Base-by-base conservation (phyloP, 2,888 invertebrate species). In the Mythimna albipuncta region DNA sequence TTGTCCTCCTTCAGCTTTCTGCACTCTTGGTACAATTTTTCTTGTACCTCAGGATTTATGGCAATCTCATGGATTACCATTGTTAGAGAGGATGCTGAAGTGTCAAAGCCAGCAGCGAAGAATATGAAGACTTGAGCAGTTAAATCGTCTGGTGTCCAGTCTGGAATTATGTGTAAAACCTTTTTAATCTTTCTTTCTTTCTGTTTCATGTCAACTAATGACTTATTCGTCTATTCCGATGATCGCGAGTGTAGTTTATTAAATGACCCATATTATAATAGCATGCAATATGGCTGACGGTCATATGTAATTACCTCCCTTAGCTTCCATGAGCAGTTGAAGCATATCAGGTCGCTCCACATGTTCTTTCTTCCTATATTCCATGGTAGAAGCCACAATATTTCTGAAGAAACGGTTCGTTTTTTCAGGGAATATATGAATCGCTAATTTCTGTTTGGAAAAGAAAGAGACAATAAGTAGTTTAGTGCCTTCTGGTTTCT, bases 301-400 rank as follows among this genome's bases (percentile, higher is more conserved):
- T 26, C n/a, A 1, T 64, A 7, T 0, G 21, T 21, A 19, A 19
- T 67, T 85, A 94, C 94, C 95, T 88, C 89, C 93, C 26, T 90
- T 87, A 19, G 93, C 91, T 71, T 97, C 96, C 93, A 97, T 93
- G 19, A 97, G 80, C 2, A 97, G 83, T 70, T 97, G 96, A 13
- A 97, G 94, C 97, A 97, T 97, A 82, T 97, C 97, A 0, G 96
- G 96, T 70, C 97, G 87, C 3, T 95, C 90, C 7, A 97, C 93
- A 0, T 93, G 93, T 50, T 96, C 89, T 52, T 94, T 92, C 64
- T 95, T 93, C n/a, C 97, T 91, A 4, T 91, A 87, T 59, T 93
- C 91, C 58, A 97, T 94, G 0, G 96, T 96, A 1, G 83, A 85
- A 2, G 83, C 64, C 0, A 94, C 92, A 1, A 92, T 80, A 2